A percentile compares a stretch with the other conserved stretches of the same genome.
Evolutionary conservation across 2,113 vertebrate genomes (phyloP).

Genomic region (Engraulis encrasicolus): DNA sequence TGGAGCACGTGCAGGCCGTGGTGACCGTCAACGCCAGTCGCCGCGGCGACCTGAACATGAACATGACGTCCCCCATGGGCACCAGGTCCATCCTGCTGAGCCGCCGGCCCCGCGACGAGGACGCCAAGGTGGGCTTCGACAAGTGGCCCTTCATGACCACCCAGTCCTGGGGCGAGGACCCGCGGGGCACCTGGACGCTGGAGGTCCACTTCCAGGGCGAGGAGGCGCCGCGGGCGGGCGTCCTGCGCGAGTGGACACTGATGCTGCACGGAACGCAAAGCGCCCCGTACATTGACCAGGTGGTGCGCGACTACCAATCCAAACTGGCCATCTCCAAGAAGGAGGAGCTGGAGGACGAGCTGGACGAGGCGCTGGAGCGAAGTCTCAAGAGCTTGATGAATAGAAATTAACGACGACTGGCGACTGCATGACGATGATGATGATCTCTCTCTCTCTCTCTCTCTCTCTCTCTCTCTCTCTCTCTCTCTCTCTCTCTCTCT

Average conservation of each 20-base stretch:
- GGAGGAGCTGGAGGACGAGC: slow-evolving; percentile 96
- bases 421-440: slow-evolving; percentile 79
- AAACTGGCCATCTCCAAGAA: slow-evolving; percentile 99
- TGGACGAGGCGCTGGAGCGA: slow-evolving; percentile 95
- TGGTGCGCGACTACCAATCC: slow-evolving; percentile 97
- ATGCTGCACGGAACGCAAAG: slow-evolving; percentile 98
- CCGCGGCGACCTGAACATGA: slow-evolving; percentile 94
- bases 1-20: slow-evolving; percentile 96
- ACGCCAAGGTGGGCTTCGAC: slow-evolving; percentile 97
- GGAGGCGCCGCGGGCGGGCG: slow-evolving; percentile 83
- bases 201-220: slow-evolving; percentile 89
- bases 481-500: slow-evolving; percentile 47
- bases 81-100: slow-evolving; percentile 97
- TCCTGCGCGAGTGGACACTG: slow-evolving; percentile 96
- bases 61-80: slow-evolving; percentile 98
- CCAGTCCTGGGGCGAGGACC: slow-evolving; percentile 98
- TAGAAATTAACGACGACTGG: slow-evolving; percentile 84
- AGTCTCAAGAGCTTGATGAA: slow-evolving; percentile 94
- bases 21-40: slow-evolving; percentile 92
- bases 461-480: slow-evolving; percentile 46
- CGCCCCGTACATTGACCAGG: slow-evolving; percentile 98
- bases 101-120: slow-evolving; percentile 90
- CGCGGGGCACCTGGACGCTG: slow-evolving; percentile 92
- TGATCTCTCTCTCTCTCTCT: slow-evolving; percentile 41
- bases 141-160: slow-evolving; percentile 99